Percentiles rank a stretch among this genome's conserved stretches.
These are phyloP conservation scores for Norana najaformis DNA, from an alignment of 2,888 invertebrate species.

Conservation along the genomic window DNA sequence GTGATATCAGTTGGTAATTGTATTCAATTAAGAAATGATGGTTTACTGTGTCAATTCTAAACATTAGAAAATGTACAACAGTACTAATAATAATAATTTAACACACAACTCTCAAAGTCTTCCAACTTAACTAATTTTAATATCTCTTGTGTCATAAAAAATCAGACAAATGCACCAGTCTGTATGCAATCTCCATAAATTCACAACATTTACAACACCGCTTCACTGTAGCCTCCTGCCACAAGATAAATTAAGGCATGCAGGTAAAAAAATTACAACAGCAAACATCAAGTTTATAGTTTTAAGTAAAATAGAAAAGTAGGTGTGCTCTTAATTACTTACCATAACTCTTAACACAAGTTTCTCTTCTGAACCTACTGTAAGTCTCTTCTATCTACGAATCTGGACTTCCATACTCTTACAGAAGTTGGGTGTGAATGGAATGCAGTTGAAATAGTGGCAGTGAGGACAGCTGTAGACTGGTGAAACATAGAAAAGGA, in stretches of 20 bases:
- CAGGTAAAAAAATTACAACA: neutral
- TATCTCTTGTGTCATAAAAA: neutral
- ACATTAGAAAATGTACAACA: constrained; percentile 10
- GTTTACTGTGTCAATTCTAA: neutral
- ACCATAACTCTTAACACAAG: neutral
- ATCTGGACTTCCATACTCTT: constrained; percentile 65
- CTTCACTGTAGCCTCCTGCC: neutral
- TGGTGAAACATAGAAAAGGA: constrained; percentile 83
- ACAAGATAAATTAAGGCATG: constrained; percentile 6
- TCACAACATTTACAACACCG: neutral
- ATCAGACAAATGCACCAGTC: neutral
- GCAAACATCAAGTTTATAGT: neutral
- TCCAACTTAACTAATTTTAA: neutral
- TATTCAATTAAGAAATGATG: neutral
- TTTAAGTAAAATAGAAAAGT: neutral
- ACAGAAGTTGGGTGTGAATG: constrained; percentile 85
- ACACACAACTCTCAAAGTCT: neutral
- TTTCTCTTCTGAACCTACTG: neutral
- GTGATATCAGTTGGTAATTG: neutral
- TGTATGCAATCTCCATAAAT: neutral
- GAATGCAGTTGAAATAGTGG: constrained; percentile 86
- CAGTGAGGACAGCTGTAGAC: constrained; percentile 85
- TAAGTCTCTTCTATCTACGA: neutral
- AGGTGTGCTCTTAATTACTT: neutral
- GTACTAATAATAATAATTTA: neutral